Evolutionary conservation across 2,888 invertebrate species (phyloP), one percentile per base, ranked within the genome.

Genomic region (Microplitis manilae): DNA sequence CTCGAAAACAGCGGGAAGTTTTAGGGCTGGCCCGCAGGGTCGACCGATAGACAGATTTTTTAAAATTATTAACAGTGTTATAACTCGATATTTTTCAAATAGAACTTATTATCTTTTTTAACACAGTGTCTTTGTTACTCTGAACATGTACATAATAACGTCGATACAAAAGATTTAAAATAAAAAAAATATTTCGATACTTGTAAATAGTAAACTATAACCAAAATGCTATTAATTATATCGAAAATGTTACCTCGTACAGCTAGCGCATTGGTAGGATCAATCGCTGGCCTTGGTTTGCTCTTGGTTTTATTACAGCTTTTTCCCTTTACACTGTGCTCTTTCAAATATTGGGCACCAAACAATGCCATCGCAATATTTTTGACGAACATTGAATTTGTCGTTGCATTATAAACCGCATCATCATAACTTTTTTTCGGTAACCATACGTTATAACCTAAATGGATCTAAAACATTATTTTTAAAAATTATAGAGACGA

Each of bases 261-360:
- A 17, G 17, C 62, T n/a, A 62, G 62, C 17, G 62, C 62, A 9
- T 15, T 62, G 15, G 62, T 62, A n/a, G 15, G 62, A 62, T 62
- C 15, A 62, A 62, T 62, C 1, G 17, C 62, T n/a, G 62, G 62
- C 17, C 62, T n/a, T n/a, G 62, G 62, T 7, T 62, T 62, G 17
- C 62, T 62, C 17, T 62, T 62, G 6, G 62, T 62, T 62, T 62
- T 62, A n/a, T 62, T 62, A n/a, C 1, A 62, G 7, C 15, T 5
- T 62, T 62, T 62, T 9, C 17, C 62, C n/a, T 62, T 62, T 62
- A 62, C 62, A 62, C 62, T 62, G 62, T 62, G 62, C 17, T 62
- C 62, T 62, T 62, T 62, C n/a, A 62, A 62, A 62, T 62, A 62
- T 62, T 62, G 62, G 15, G 15, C 13, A 15, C 62, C 62, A 62